Percentiles rank a stretch among this genome's conserved stretches.
Evolutionary conservation across 1,140 invertebrate genomes (phyloP).

Genomic region (Atta cephalotes): DNA sequence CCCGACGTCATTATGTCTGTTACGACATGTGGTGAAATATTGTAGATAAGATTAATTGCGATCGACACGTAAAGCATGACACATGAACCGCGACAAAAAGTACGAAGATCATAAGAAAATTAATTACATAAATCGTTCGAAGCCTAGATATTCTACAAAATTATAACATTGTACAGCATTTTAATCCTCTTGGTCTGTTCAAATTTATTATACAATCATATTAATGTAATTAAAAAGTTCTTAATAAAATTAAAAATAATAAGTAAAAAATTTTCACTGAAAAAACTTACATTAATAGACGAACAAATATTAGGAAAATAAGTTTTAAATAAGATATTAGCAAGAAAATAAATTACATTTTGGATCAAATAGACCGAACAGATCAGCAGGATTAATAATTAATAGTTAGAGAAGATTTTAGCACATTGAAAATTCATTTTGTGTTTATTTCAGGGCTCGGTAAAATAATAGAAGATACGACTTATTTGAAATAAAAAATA

Average conservation of each 20-base stretch:
- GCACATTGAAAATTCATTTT: neutral
- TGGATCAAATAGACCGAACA: too few species aligned
- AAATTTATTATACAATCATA: too few species aligned
- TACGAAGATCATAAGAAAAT: neutral
- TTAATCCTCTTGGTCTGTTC: too few species aligned
- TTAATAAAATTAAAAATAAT: too few species aligned
- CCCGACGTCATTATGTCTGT: neutral
- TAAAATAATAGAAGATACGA: too few species aligned
- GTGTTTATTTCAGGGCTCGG: neutral
- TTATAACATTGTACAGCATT: neutral
- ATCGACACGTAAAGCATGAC: slow-evolving; percentile 62
- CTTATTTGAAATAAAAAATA: too few species aligned
- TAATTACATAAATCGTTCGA: neutral
- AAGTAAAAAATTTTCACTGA: too few species aligned
- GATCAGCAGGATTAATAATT: neutral
- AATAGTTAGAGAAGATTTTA: neutral
- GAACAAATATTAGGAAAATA: too few species aligned
- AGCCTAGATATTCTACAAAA: neutral
- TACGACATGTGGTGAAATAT: slow-evolving; percentile 26
- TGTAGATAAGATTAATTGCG: slow-evolving; percentile 73
- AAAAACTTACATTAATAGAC: too few species aligned
- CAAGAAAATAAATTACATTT: too few species aligned
- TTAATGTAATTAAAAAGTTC: too few species aligned
- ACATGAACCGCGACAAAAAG: slow-evolving; percentile 44
- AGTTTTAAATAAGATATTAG: too few species aligned